Conservation (phyloP, 1,140 invertebrate genomes). For the Drosophila leontia region DNA sequence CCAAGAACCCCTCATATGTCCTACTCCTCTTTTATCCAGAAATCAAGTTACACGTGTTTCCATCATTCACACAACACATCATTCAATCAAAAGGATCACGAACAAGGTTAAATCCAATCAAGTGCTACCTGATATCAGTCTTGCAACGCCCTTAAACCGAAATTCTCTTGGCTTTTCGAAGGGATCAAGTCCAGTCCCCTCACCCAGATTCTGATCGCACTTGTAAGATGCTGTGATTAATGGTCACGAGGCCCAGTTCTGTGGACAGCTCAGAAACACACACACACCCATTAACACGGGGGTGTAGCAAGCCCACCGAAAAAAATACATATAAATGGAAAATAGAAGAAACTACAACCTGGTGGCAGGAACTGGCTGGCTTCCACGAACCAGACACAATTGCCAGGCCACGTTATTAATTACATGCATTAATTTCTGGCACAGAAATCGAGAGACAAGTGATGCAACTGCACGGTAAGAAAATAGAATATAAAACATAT, state of each 20-base stretch:
- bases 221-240: constrained; percentile 72
- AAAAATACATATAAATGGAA: constrained; percentile 15
- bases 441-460: constrained; percentile 65
- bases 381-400: constrained; percentile 68
- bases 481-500: not conserved
- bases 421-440: constrained; percentile 80
- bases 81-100: constrained; percentile 54
- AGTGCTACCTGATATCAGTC: constrained; percentile 61
- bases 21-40: constrained; percentile 30
- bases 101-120: constrained; percentile 43
- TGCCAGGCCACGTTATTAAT: constrained; percentile 74
- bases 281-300: constrained; percentile 80
- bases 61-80: constrained; percentile 47
- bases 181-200: constrained; percentile 14
- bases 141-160: constrained; percentile 35
- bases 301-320: constrained; percentile 50
- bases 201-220: constrained; percentile 45
- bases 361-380: constrained; percentile 46
- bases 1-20: constrained; percentile 21
- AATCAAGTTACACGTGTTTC: constrained; percentile 63
- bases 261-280: constrained; percentile 62
- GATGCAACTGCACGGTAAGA: constrained; percentile 58
- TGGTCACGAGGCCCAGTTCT: constrained; percentile 68
- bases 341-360: constrained; percentile 30
- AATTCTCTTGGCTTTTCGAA: constrained; percentile 17